A percentile compares a stretch with the other conserved stretches of the same genome.
Conservation (phyloP, 2,888 invertebrate genomes). For the Platycheirus rosarum region DNA sequence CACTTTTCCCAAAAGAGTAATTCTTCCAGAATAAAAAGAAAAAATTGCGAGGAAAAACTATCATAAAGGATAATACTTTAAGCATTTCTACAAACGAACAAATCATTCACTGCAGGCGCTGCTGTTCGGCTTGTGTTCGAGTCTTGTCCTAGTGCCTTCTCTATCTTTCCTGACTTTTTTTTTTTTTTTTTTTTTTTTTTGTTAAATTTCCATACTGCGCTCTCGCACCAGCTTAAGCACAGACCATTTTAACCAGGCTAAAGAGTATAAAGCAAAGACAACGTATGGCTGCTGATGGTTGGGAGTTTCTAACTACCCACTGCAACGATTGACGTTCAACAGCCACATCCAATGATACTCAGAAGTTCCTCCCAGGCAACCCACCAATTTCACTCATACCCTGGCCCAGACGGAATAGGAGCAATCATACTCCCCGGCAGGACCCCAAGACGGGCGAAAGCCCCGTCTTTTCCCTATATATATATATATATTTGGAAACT, state of each 20-base stretch:
- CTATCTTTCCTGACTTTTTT: constrained; percentile 22
- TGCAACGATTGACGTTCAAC: constrained; percentile 68
- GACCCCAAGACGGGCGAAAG: constrained; percentile 17
- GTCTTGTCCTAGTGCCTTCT: constrained; percentile 18
- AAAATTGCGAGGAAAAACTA: constrained; percentile 33
- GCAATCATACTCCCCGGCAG: constrained; percentile 33
- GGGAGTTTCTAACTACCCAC: constrained; percentile 17
- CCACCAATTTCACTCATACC: constrained; percentile 5
- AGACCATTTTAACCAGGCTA: constrained; percentile 18
- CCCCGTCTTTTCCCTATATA: constrained; percentile 22
- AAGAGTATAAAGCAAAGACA: constrained; percentile 62
- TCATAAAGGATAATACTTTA: constrained; percentile 72
- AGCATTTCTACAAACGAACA: constrained; percentile 71
- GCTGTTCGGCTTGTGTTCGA: constrained; percentile 12
- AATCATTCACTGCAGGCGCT: constrained; percentile 58
- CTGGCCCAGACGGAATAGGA: constrained; percentile 29
- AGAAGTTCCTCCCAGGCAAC: constrained; percentile 36
- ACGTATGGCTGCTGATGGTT: constrained; percentile 28
- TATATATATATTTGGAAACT: constrained; percentile 56
- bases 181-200: constrained; percentile 35
- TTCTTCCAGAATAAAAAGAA: constrained; percentile 31
- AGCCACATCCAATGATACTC: constrained; percentile 69
- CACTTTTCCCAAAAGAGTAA: constrained; percentile 69
- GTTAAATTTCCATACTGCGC: constrained; percentile 53
- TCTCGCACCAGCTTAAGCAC: neutral